Evolutionary conservation across 2,797 vertebrate species (phyloP).

Genomic region (Pantherophis vulpinus): DNA sequence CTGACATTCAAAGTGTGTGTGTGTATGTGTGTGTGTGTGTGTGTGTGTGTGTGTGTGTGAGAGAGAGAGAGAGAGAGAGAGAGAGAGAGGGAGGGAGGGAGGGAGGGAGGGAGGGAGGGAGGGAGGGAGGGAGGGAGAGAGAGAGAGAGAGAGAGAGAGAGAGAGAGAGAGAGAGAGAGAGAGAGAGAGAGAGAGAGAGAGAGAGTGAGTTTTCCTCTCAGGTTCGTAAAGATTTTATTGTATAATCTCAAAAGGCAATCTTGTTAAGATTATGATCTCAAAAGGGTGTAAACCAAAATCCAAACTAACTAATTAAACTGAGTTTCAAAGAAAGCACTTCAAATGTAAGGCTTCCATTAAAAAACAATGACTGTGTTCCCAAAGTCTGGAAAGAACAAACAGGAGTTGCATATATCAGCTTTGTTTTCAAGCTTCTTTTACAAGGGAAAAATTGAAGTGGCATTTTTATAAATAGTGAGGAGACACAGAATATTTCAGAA

Average conservation of each 20-base stretch:
- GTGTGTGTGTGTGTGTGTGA: not conserved
- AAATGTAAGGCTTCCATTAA: conserved; percentile 40
- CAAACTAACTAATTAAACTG: conserved; percentile 27
- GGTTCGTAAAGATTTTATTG: conserved; percentile 30
- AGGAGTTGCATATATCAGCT: conserved; percentile 32
- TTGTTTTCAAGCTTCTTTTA: conserved; percentile 24
- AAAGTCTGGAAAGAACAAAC: not conserved
- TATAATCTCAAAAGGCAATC: conserved; percentile 28
- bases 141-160: not conserved
- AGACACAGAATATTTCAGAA: not conserved
- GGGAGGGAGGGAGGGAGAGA: not conserved
- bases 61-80: not conserved
- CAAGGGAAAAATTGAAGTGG: not conserved
- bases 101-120: too few relatives aligned
- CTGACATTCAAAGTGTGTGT: conserved; percentile 28
- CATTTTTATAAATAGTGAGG: conserved; percentile 5
- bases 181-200: too few relatives aligned
- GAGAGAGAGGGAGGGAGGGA: too few relatives aligned
- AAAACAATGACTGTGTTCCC: conserved; percentile 38
- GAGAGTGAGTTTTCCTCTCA: conserved; percentile 4
- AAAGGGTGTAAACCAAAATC: conserved; percentile 38
- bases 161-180: too few relatives aligned
- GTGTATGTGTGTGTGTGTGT: not conserved
- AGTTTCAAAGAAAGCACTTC: conserved; percentile 38
- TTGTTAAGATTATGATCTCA: conserved; percentile 11